Evolutionary conservation across 1,140 invertebrate species (phyloP).

Genomic region (Gryon sp.): DNA sequence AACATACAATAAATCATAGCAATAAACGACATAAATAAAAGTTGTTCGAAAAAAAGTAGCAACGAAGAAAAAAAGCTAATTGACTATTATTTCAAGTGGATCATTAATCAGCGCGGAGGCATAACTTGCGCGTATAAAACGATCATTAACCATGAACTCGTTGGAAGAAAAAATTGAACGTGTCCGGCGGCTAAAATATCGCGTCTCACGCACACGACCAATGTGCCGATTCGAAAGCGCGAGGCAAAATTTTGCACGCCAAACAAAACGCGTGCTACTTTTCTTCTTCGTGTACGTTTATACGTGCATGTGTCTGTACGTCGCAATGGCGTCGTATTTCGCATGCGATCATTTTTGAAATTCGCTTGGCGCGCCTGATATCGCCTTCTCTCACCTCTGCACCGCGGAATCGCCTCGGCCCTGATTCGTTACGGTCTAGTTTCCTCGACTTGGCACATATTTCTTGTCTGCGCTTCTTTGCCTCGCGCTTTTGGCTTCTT

Average conservation of each 20-base stretch:
- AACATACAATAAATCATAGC: conserved; percentile 20
- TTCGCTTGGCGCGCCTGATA: conserved; percentile 53
- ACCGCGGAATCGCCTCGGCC: conserved; percentile 65
- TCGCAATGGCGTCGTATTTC: conserved; percentile 55
- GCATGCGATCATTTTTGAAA: conserved; percentile 63
- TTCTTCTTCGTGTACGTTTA: conserved; percentile 52
- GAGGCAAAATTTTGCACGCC: conserved; percentile 48
- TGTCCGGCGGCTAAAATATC: conserved; percentile 42
- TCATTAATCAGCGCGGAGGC: conserved; percentile 39
- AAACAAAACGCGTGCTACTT: conserved; percentile 59
- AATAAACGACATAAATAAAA: conserved; percentile 16
- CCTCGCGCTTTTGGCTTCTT: conserved; percentile 11
- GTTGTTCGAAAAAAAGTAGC: not conserved
- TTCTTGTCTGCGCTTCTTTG: conserved; percentile 34
- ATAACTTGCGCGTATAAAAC: conserved; percentile 28
- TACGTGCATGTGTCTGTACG: too few species aligned
- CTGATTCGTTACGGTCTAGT: conserved; percentile 73
- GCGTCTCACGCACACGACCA: conserved; percentile 28
- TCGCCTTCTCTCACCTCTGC: conserved; percentile 55
- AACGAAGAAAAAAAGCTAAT: conserved; percentile 32
- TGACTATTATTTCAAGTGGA: conserved; percentile 35
- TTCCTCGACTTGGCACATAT: conserved; percentile 66
- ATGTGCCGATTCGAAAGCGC: conserved; percentile 57
- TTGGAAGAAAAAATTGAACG: conserved; percentile 22
- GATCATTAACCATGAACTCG: conserved; percentile 40